Evolutionary conservation across 2,888 invertebrate species (phyloP).

Genomic region (Rhopalosiphum nymphaeae): DNA sequence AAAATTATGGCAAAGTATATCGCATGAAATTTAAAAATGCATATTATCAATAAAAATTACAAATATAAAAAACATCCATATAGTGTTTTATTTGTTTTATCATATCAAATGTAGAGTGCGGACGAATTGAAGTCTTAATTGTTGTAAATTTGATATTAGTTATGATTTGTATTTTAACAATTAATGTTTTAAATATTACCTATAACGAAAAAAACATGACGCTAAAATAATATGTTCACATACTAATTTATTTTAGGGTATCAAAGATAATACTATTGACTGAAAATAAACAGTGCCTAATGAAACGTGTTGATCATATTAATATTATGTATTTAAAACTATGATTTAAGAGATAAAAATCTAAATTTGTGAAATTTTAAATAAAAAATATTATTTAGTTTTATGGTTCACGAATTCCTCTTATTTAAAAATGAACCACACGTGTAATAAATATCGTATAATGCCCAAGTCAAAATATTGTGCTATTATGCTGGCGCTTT

Average conservation of each 20-base stretch:
- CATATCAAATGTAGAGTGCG: accelerated
- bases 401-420: too few species aligned
- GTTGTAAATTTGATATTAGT: background rate
- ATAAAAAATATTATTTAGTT: too few species aligned
- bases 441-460: background rate
- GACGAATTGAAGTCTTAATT: background rate
- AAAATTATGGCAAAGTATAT: background rate
- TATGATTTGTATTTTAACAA: background rate
- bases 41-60: background rate
- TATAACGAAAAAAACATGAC: background rate
- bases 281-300: background rate
- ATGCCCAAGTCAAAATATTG: background rate
- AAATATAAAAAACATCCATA: background rate
- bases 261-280: background rate
- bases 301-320: background rate
- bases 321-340: background rate
- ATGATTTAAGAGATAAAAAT: background rate
- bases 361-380: too few species aligned
- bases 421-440: too few species aligned
- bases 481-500: background rate
- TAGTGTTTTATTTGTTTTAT: background rate
- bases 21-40: background rate
- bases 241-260: background rate
- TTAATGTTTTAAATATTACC: background rate
- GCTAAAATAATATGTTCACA: background rate